Base-by-base conservation (phyloP, 1,140 invertebrate species). In the Drosophila malerkotliana region DNA sequence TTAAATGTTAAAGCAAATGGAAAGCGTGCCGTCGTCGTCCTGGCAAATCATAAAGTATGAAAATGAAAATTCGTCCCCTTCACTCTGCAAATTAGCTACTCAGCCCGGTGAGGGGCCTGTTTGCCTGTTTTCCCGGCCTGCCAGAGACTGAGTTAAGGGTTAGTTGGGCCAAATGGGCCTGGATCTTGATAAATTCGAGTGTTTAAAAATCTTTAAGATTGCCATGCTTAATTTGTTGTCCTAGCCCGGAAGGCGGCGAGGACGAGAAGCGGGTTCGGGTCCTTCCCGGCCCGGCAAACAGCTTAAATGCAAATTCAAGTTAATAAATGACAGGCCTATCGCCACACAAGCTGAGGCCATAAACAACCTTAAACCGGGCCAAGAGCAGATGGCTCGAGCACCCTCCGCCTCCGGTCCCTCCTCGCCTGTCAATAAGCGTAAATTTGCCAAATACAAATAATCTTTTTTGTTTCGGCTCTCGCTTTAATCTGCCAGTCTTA, bases 401-500 rank as follows among this genome's bases (percentile, higher is more conserved):
- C 14, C 10, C 26, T 41, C 44, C 24, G 8, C 6, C 45, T 26
- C 6, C 21, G 9, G 15, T 1, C 47, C 41, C 41, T 44, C 41
- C 14, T 44, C 41, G 37, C 15, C 55, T 54, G 49, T 49, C 82
- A 87, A 87, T 82, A 88, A 88, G 82, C 83, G 82, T 76, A 87
- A 88, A 87, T 87, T 87, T 87, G 82, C 82, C 78, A 87, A 88
- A 79, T 69, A 64, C 83, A 88, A 82, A 82, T 88, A 79, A 82
- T 82, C 63, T 73, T 72, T 72, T 51, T 55, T 67, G 41, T 44
- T 72, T 60, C 60, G 52, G 62, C 51, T 64, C 30, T 39, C 48
- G n/a, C 52, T 54, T 49, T 79, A 88, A 82, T 59, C 82, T 69
- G 9, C 9, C 10, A 21, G 59, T 61, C 74, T 79, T 85, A 75